Evolutionary conservation across 2,113 vertebrate species (phyloP), one percentile per base, ranked within the genome.

Genomic region (Pygoscelis antarcticus): DNA sequence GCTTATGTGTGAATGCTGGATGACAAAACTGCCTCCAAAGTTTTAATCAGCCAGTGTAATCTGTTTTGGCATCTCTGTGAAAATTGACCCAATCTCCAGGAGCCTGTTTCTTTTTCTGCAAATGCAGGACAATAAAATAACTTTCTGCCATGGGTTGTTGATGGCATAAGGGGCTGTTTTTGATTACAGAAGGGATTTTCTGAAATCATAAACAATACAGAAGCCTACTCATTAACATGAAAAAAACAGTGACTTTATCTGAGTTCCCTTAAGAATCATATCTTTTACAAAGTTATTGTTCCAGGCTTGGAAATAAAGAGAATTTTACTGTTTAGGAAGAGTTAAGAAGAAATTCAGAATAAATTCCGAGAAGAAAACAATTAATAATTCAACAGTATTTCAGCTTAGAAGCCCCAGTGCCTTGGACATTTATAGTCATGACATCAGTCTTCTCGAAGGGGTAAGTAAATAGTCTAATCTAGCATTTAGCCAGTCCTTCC

Each of bases 21-120:
- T 78, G 60, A 77, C 36, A 83, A 95, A 93, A 92, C 32, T 76
- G 19, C 32, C 46, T 65, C 40, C 17, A 22, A 90, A 89, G 30
- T 94, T 94, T 92, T 96, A 96, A 89, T 94, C 75, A 89, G 22
- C 6, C 38, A 36, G 21, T 57, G 8, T 32, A 93, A 93, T 62
- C 46, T 75, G 13, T 42, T 92, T 70, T 87, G 71, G 12, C 14
- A 71, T 74, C 29, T 85, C 54, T 42, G 36, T 65, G 65, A 91
- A 93, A 91, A 85, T 49, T 46, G 16, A 61, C 22, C 76, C 30
- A 29, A 7, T 79, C 30, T 94, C 49, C 27, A 61, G 60, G 42
- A 86, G 26, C 2, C 18, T 79, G 15, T 65, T 83, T 90, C 36
- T 13, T 86, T 85, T 77, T 83, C 36, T 81, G 55, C 38, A 88